Evolutionary conservation across 2,888 invertebrate genomes (phyloP).

Genomic region (Piscicola geometra): DNA sequence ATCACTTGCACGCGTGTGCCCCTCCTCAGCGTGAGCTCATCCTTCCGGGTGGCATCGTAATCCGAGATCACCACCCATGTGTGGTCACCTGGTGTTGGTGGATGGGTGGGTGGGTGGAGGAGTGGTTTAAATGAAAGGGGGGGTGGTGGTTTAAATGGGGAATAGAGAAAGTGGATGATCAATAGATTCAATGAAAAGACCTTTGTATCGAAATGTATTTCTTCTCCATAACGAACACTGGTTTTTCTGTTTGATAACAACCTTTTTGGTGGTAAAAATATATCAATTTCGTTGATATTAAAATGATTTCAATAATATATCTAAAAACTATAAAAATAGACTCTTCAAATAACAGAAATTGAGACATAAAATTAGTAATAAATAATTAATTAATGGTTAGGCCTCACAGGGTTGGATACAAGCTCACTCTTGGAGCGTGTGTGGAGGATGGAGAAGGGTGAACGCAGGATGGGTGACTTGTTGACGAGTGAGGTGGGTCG

Average conservation of each 20-base stretch:
- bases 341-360: too few species aligned
- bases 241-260: background rate
- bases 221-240: slow-evolving; percentile 16
- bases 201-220: slow-evolving; percentile 27
- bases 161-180: background rate
- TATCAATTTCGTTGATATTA: too few species aligned
- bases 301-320: too few species aligned
- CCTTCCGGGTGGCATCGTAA: slow-evolving; percentile 86
- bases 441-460: slow-evolving; percentile 25
- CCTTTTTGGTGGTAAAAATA: too few species aligned
- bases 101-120: background rate
- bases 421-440: slow-evolving; percentile 28
- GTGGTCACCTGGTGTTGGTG: slow-evolving; percentile 22
- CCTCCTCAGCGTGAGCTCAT: slow-evolving; percentile 80
- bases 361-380: too few species aligned
- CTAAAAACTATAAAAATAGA: too few species aligned
- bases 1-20: slow-evolving; percentile 85
- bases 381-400: background rate
- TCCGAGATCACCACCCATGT: slow-evolving; percentile 84
- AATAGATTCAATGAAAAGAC: background rate
- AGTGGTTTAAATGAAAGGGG: background rate
- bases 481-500: slow-evolving; percentile 5
- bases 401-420: slow-evolving; percentile 7
- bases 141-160: background rate
- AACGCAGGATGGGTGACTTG: slow-evolving; percentile 11